A percentile compares a stretch with the other conserved stretches of the same genome.
These are phyloP conservation scores for Plagiodera versicolora DNA, from an alignment of 2,888 invertebrate species.

Conservation along the genomic window DNA sequence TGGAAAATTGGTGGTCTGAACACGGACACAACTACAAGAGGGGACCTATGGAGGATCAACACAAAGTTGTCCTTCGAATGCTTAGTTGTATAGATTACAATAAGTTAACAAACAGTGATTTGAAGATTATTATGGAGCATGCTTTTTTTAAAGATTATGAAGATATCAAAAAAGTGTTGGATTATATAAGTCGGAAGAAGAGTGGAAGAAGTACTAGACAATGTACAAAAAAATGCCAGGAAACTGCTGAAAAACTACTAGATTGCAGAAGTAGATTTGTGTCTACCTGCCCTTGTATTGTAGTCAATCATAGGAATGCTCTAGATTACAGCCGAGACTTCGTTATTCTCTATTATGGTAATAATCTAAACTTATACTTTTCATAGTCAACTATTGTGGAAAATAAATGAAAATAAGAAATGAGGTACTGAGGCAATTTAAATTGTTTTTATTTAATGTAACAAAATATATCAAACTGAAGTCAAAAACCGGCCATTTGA, in stretches of 20 bases:
- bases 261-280: slow-evolving; percentile 26
- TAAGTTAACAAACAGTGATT: slow-evolving; percentile 33
- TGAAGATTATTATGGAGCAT: slow-evolving; percentile 44
- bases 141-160: slow-evolving; percentile 40
- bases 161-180: slow-evolving; percentile 39
- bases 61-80: slow-evolving; percentile 39
- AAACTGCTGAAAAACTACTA: slow-evolving; percentile 26
- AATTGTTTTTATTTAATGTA: no score
- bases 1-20: slow-evolving; percentile 52
- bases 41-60: background rate
- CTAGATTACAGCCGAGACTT: slow-evolving; percentile 7
- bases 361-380: no score
- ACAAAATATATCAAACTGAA: no score
- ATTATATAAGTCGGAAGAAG: slow-evolving; percentile 36
- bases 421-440: no score
- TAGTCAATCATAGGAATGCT: slow-evolving; percentile 21
- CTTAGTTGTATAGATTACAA: slow-evolving; percentile 48
- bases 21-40: slow-evolving; percentile 31
- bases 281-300: slow-evolving; percentile 33
- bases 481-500: no score
- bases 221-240: slow-evolving; percentile 25
- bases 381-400: no score
- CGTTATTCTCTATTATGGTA: slow-evolving; percentile 31
- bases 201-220: slow-evolving; percentile 20
- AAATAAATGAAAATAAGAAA: no score